phyloP scores from a whole-genome alignment of 2,888 invertebrate genomes.

The Eremobia ochroleuca region DNA sequence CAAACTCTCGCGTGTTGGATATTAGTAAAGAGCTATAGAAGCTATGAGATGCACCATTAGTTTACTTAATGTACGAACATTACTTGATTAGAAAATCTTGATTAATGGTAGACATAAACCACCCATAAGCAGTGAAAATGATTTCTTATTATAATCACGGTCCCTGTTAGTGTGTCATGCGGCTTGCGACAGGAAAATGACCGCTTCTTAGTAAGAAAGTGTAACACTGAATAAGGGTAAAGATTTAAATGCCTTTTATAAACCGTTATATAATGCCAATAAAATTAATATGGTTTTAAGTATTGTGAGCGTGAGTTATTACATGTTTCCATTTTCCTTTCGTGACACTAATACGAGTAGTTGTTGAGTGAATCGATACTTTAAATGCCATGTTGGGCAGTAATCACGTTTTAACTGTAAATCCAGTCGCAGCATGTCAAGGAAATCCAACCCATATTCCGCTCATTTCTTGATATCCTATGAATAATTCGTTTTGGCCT shows the following conservation, averaged over 20 bases:
- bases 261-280: conserved; percentile 5
- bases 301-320: conserved; percentile 12
- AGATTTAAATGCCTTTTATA: conserved; percentile 9
- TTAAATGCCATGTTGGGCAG: conserved; percentile 51
- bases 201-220: conserved; percentile 33
- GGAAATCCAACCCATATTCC: conserved; percentile 31
- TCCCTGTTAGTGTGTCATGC: conserved; percentile 21
- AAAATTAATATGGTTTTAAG: conserved; percentile 8
- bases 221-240: conserved; percentile 20
- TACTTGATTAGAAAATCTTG: conserved; percentile 56
- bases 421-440: conserved; percentile 51
- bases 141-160: conserved; percentile 36
- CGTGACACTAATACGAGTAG: conserved; percentile 51
- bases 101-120: conserved; percentile 38
- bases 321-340: conserved; percentile 50
- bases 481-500: conserved; percentile 2
- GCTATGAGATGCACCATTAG: conserved; percentile 55
- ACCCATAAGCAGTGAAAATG: conserved; percentile 24
- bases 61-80: conserved; percentile 41
- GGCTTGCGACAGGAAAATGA: conserved; percentile 43
- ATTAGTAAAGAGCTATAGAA: conserved; percentile 34
- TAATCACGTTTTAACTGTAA: conserved; percentile 60
- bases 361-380: conserved; percentile 53
- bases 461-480: conserved; percentile 3
- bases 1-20: conserved; percentile 47